phyloP scores from a whole-genome alignment of 2,888 invertebrate genomes.

The Theristus sp. region DNA sequence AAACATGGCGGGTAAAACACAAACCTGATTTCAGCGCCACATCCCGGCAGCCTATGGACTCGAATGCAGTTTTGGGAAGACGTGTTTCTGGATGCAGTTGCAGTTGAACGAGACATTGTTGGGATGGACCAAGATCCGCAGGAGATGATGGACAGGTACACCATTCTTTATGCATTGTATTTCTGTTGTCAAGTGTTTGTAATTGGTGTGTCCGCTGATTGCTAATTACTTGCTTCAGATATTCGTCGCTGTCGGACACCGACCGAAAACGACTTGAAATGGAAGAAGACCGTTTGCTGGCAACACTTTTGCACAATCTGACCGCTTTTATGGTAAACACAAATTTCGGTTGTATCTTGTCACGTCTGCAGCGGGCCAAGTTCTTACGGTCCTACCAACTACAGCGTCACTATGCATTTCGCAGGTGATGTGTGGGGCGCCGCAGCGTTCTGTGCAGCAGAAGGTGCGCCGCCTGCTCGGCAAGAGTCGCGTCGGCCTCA shows the following conservation, averaged over 20 bases:
- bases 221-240: too few relatives aligned
- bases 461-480: constrained; percentile 80
- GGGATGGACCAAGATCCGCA: constrained; percentile 73
- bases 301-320: constrained; percentile 85
- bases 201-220: too few relatives aligned
- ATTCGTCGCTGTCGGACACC: constrained; percentile 21
- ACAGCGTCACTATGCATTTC: constrained; percentile 34
- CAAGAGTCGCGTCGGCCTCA: constrained; percentile 91
- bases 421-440: constrained; percentile 19
- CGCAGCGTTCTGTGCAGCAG: constrained; percentile 31
- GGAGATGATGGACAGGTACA: constrained; percentile 22
- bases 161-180: too few relatives aligned
- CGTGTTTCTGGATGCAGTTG: constrained; percentile 87
- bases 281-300: constrained; percentile 84
- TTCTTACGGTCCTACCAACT: too few relatives aligned
- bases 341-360: constrained; percentile 68
- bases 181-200: too few relatives aligned
- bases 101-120: constrained; percentile 90
- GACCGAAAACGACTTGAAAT: constrained; percentile 71
- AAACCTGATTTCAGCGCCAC: constrained; percentile 13
- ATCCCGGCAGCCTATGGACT: constrained; percentile 58
- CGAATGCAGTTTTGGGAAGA: constrained; percentile 99
- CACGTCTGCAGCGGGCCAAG: too few relatives aligned
- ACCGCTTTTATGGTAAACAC: constrained; percentile 69
- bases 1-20: neutral